Evolutionary conservation across 2,797 vertebrate species (phyloP), one percentile per base, ranked within the genome.

Genomic region (Emydoidea blandingii): DNA sequence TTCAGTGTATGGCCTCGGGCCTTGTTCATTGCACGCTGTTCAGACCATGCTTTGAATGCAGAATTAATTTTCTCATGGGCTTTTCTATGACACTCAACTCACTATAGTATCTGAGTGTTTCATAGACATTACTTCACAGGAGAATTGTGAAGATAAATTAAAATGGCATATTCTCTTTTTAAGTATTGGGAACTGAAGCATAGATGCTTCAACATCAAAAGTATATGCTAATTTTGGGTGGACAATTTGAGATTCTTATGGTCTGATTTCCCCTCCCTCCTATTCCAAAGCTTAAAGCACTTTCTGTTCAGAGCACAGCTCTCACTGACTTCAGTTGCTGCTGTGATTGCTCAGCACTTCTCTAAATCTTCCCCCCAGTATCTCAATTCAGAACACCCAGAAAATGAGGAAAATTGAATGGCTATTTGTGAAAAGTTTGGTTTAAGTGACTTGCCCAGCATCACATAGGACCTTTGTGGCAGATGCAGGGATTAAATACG

Each of bases 271-370:
- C 62, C 34, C 18, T 5, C 16, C 31, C 62, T n/a, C 8, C 62
- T 18, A 10, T n/a, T 8, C 34, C 4, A n/a, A 65, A 65, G 62
- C 16, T n/a, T 65, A 65, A n/a, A n/a, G 62, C 34, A n/a, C 34
- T 19, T n/a, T n/a, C 34, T n/a, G 62, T 18, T 65, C 34, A 65
- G 62, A n/a, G 34, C 34, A 65, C 34, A 65, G 16, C 62, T 65
- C 15, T n/a, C 0, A 21, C 3, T 54, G 44, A 19, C 11, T 84
- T 82, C 3, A 1, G 4, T 81, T 34, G 12, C 1, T 3, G 41
- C 10, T 68, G 7, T 4, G 47, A 83, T 29, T 37, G 3, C 27
- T 86, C 19, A n/a, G 3, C 7, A 18, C 4, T 0, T 1, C n/a
- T 79, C 14, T 27, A 56, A 49, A n/a, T 49, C 9, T 65, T 65